A percentile compares a stretch with the other conserved stretches of the same genome.
These are phyloP conservation scores for Poeciliopsis turneri DNA, from an alignment of 2,797 vertebrate species.

Conservation along the genomic window DNA sequence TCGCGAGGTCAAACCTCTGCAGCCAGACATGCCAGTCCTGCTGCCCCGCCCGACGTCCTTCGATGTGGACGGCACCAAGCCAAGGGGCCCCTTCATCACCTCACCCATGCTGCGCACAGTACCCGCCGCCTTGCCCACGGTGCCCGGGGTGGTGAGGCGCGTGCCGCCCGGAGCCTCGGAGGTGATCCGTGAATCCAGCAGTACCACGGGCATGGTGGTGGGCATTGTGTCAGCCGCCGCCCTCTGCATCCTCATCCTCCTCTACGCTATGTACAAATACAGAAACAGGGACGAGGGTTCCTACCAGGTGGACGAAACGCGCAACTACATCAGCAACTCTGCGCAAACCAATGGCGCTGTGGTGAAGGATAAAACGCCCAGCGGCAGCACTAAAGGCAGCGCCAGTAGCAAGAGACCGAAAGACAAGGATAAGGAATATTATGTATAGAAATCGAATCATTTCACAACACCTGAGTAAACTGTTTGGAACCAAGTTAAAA, in stretches of 20 bases:
- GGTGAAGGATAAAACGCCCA: constrained; percentile 93
- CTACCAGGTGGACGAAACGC: constrained; percentile 99
- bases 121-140: constrained; percentile 99
- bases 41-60: constrained; percentile 97
- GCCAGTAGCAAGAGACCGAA: constrained; percentile 94
- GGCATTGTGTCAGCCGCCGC: constrained; percentile 99
- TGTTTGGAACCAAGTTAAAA: constrained; percentile 79
- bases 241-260: constrained; percentile 99
- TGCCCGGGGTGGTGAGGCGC: constrained; percentile 94
- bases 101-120: constrained; percentile 99
- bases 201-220: constrained; percentile 99
- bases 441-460: constrained; percentile 88
- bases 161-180: constrained; percentile 96
- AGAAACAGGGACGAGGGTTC: constrained; percentile 99
- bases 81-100: constrained; percentile 98
- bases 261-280: constrained; percentile 99
- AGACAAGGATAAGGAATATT: constrained; percentile 99
- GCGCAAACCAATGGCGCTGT: constrained; percentile 98
- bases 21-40: constrained; percentile 95
- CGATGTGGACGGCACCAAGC: constrained; percentile 98
- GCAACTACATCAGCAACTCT: constrained; percentile 99
- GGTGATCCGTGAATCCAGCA: constrained; percentile 99
- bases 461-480: constrained; percentile 84
- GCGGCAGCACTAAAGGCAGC: constrained; percentile 81
- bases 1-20: constrained; percentile 97